Evolutionary conservation across 1,140 invertebrate genomes (phyloP), one percentile per base, ranked within the genome.

Genomic region (Ylistrum balloti): DNA sequence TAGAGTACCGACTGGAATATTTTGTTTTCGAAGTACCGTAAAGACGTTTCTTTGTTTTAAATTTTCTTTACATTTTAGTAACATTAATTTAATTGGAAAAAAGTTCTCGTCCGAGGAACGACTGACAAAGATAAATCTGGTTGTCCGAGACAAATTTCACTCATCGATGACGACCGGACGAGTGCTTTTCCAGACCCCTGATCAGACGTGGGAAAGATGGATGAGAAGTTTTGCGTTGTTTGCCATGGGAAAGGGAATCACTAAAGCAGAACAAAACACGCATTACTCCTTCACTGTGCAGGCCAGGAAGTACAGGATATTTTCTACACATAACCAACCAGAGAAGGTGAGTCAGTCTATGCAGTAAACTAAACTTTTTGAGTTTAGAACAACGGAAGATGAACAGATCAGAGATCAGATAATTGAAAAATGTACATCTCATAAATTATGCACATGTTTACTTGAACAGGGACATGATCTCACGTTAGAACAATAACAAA

Each of bases 321-420:
- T 11, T 56, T 56, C 17, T 56, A 11, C 20, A 56, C 45, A 20
- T 20, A 11, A 56, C 85, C 85, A 15, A 3, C 3, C 15, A 28
- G 85, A n/a, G 48, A 13, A 33, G 32, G 13, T 56, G 33, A 32
- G 86, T 48, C 33, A 33, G 90, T 17, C 48, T 93, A 85, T 28
- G 91, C 48, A 89, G 90, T 33, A 90, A 87, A 88, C 91, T 35
- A 86, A 86, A 32, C 86, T 85, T 20, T 93, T 91, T 90, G 87
- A 91, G 38, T 92, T 92, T 90, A 38, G n/a, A n/a, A 33, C 1
- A 41, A 91, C n/a, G 87, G 45, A 86, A 33, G 91, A 92, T 56
- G 91, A 92, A 87, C 85, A 88, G 33, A 93, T 91, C 10, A 22
- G 89, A 33, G 91, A 93, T 35, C 92, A 93, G 87, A 74, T 93